Base-by-base conservation (phyloP, 2,113 vertebrate species). In the Sporophila hypoxantha region DNA sequence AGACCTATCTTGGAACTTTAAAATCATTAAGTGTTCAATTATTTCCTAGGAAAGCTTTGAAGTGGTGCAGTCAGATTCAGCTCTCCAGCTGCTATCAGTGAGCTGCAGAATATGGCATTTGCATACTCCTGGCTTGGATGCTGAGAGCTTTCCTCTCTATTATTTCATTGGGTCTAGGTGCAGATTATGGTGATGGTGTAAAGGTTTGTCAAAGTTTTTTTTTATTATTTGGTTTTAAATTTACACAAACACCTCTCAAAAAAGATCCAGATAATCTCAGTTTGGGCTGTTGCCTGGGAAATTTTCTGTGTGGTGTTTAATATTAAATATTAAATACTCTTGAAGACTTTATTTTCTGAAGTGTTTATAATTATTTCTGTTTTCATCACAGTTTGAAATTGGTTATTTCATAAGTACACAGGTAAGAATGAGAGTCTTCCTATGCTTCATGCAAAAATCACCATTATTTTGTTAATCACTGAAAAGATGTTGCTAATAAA, bases 241-340 rank as follows among this genome's bases (percentile, higher is more conserved):
- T 94, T 91, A 73, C 80, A 73, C 59, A 88, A 91, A 86, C 1
- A 1, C 25, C 59, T 88, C 59, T 88, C 91, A 32, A 62, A 83
- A 88, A 93, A 82, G 77, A 95, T 86, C n/a, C 74, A 84, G 62
- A 76, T 92, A 93, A 92, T 93, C 85, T 79, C 85, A 79, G 17
- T 16, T 93, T 94, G 94, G 88, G 77, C 85, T 76, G 42, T 85
- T 95, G 82, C 91, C 94, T 86, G 80, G 67, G 74, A 86, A 92
- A 73, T 86, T 81, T 93, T 89, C 62, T 59, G 11, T 81, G 30
- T 64, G 67, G 34, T 78, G 39, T 69, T 91, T 89, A 88, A 87
- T 83, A 73, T 89, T 89, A 91, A 93, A 82, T 69, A 81, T 25
- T 81, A n/a, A n/a, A n/a, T n/a, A 25, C 50, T 61, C 66, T 78